Evolutionary conservation across 1,140 invertebrate genomes (phyloP), one percentile per base, ranked within the genome.

Genomic region (Sitophilus oryzae): DNA sequence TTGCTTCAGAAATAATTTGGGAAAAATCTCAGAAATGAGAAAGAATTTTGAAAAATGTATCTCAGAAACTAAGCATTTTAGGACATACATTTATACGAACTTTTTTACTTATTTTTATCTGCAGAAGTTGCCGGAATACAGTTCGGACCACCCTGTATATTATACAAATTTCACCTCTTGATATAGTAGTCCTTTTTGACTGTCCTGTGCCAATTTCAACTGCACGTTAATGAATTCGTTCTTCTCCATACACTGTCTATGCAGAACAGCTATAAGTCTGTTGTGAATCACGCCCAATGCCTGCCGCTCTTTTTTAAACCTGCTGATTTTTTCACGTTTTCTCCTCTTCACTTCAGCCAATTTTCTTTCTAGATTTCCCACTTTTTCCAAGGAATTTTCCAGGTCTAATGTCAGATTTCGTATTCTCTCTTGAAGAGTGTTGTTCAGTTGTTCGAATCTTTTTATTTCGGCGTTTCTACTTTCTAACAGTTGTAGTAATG

Each of bases 181-280:
- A 40, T 62, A 23, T 19, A 65, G 42, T 21, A 65, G 20, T 2
- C 48, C 63, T 22, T 58, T 60, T 40, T 59, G 53, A 9, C 60
- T 58, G 8, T 50, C 41, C 25, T 42, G 10, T 8, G 58, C 57
- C 15, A 48, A 52, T 20, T 47, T 55, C 23, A 65, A 36, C 14
- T 50, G 15, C 11, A 55, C 47, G 2, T 44, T 41, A 14, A 65
- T 38, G 45, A 56, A 20, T 35, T 54, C 44, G 25, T 62, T 61
- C 22, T 60, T 53, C 35, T 62, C 63, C 52, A 62, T 60, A 23
- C 54, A 65, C 40, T 65, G 60, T 23, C 51, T 56, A 25, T 62
- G 54, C 10, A 65, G 37, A 3, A 65, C n/a, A 41, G 42, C 54
- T 20, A 65, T 52, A n/a, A 65, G 45, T 50, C 59, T 54, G 22